Evolutionary conservation across 2,888 invertebrate species (phyloP), one percentile per base, ranked within the genome.

Genomic region (Microdon myrmicae): DNA sequence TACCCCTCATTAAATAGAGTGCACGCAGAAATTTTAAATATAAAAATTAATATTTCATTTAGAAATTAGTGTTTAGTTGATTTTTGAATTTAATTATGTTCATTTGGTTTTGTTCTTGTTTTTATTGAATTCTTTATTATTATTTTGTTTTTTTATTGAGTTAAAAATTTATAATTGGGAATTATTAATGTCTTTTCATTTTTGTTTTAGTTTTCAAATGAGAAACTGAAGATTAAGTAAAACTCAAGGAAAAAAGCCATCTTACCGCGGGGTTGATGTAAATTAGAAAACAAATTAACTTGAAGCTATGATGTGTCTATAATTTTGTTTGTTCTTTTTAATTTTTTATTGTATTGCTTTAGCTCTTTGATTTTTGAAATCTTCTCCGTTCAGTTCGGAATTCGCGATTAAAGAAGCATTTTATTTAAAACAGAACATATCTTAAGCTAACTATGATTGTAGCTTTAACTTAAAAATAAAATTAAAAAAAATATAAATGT

Each of bases 1-100:
- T 80, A 76, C 79, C 79, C 79, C 79, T 80, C 80, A 72, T 75
- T 74, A 72, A 71, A 71, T 72, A 76, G 75, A 79, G 77, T 79
- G 79, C 80, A 79, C 79, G 77, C 77, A 75, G 76, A 75, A 76
- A 69, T 71, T 73, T 71, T 71, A 70, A 61, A 67, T 68, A 69
- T 70, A 61, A 71, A 70, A 69, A 72, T 74, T 72, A 69, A 74
- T 74, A 74, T 74, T 75, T 73, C 74, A 75, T 75, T 73, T 70
- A n/a, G 73, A 76, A 76, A 75, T 77, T 74, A 77, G 72, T 74
- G 73, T 75, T 72, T 61, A 66, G 68, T 73, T 70, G 69, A 59
- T 48, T 49, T 49, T 37, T 38, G n/a, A n/a, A n/a, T n/a, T n/a
- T n/a, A n/a, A n/a, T n/a, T n/a, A n/a, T n/a, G n/a, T n/a, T n/a